A percentile compares a stretch with the other conserved stretches of the same genome.
These are phyloP conservation scores for Bubo scandiacus DNA, from an alignment of 2,113 vertebrate species.

Conservation along the genomic window DNA sequence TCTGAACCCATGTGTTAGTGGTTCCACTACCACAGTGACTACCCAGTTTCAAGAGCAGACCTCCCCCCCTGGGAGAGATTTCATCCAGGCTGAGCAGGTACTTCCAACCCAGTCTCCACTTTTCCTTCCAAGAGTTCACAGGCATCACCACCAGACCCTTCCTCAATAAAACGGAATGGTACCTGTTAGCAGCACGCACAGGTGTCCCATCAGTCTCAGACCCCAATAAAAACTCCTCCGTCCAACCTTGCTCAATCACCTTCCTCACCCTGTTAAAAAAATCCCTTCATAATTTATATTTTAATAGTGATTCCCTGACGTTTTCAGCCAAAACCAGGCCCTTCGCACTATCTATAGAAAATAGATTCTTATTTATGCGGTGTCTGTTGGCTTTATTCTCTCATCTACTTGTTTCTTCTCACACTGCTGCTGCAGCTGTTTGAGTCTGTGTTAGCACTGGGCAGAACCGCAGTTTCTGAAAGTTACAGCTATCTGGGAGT, in stretches of 20 bases:
- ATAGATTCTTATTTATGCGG: rapidly evolving
- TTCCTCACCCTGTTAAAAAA: neutral
- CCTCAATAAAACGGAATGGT: rapidly evolving
- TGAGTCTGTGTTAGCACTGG: neutral
- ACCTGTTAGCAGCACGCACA: neutral
- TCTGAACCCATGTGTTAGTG: neutral
- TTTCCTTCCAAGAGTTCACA: neutral
- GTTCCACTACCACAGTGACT: too few relatives aligned
- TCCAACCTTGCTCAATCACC: neutral
- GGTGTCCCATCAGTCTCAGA: neutral
- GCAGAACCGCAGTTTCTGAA: neutral
- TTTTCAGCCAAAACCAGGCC: neutral
- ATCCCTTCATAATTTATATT: neutral
- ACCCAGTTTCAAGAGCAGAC: neutral
- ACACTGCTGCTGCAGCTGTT: neutral
- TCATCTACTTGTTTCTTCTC: neutral
- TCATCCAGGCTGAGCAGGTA: neutral
- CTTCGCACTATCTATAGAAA: neutral
- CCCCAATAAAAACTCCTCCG: neutral
- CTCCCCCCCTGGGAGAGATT: too few relatives aligned
- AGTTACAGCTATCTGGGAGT: neutral
- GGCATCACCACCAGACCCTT: rapidly evolving
- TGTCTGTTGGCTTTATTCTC: neutral
- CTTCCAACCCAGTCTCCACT: neutral
- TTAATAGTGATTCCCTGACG: neutral